Evolutionary conservation across 2,113 vertebrate genomes (phyloP).

Genomic region (Microcebus griseorufus): DNA sequence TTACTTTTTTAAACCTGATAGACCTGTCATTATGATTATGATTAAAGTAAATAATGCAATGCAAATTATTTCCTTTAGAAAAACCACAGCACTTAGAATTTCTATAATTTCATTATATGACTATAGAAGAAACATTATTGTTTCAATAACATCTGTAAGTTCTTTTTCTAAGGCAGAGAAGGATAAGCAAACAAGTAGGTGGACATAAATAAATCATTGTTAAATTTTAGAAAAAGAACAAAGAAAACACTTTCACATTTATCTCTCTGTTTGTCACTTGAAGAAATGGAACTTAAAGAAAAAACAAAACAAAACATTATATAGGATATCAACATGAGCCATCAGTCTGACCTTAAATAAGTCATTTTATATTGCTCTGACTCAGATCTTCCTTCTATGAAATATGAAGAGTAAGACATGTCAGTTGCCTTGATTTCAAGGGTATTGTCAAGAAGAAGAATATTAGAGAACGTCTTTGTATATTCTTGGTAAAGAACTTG

Average conservation of each 20-base stretch:
- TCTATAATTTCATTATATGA: background rate
- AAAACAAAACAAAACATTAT: background rate
- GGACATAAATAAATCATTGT: slow-evolving; percentile 38
- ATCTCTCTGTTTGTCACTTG: slow-evolving; percentile 27
- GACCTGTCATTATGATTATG: background rate
- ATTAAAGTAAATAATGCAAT: background rate
- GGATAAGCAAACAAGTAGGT: slow-evolving; percentile 30
- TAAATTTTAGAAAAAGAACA: slow-evolving; percentile 46
- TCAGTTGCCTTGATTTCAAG: slow-evolving; percentile 29
- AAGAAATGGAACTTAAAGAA: slow-evolving; percentile 44
- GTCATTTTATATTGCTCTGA: slow-evolving; percentile 30
- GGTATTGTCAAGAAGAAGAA: slow-evolving; percentile 25
- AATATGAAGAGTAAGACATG: slow-evolving; percentile 4
- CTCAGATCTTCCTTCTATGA: slow-evolving; percentile 24
- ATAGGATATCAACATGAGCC: slow-evolving; percentile 2
- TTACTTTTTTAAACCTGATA: background rate
- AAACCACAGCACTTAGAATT: slow-evolving; percentile 29
- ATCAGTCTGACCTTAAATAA: slow-evolving; percentile 47
- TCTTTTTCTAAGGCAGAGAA: slow-evolving; percentile 14
- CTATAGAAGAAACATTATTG: background rate
- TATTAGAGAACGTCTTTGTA: background rate
- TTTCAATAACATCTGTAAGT: slow-evolving; percentile 39
- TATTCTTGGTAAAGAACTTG: background rate
- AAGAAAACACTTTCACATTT: background rate
- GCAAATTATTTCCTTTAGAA: slow-evolving; percentile 35